A percentile compares a stretch with the other conserved stretches of the same genome.
These are phyloP conservation scores for Dasysyrphus tricinctus DNA, from an alignment of 2,888 invertebrate genomes.

Conservation along the genomic window DNA sequence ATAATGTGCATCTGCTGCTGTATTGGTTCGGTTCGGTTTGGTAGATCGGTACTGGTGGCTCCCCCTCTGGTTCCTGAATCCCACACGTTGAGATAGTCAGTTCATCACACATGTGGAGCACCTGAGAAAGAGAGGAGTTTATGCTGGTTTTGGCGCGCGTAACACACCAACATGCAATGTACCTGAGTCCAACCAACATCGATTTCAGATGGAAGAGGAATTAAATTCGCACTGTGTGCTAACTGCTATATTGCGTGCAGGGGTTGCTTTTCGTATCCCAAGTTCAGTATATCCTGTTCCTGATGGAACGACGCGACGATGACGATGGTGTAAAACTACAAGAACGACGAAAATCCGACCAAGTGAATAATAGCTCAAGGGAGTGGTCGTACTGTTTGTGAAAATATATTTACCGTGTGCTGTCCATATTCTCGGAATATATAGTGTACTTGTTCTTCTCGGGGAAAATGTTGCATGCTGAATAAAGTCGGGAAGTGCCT, in stretches of 20 bases:
- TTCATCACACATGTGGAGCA: conserved; percentile 66
- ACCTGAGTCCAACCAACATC: conserved; percentile 16
- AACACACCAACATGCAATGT: conserved; percentile 63
- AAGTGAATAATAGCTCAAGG: conserved; percentile 61
- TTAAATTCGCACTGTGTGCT: conserved; percentile 48
- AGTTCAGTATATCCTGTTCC: conserved; percentile 28
- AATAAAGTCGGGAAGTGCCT: conserved; percentile 20
- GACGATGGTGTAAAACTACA: conserved; percentile 19
- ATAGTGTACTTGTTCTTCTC: background rate
- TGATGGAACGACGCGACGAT: conserved; percentile 14
- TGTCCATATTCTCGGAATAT: background rate
- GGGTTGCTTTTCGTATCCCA: conserved; percentile 30
- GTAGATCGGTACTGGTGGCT: background rate
- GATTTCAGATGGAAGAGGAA: conserved; percentile 48
- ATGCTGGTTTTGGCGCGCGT: conserved; percentile 66
- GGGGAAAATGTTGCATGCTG: conserved; percentile 32
- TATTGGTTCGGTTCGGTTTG: conserved; percentile 30
- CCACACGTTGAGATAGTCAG: conserved; percentile 33
- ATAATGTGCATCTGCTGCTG: conserved; percentile 77
- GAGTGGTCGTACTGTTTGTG: conserved; percentile 44
- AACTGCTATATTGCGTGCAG: conserved; percentile 70
- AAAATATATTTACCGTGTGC: conserved; percentile 20
- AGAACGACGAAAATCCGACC: conserved; percentile 52
- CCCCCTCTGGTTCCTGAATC: conserved; percentile 10
- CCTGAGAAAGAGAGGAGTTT: conserved; percentile 32